Conservation (phyloP, 2,797 vertebrate genomes). For the Cygnus olor region DNA sequence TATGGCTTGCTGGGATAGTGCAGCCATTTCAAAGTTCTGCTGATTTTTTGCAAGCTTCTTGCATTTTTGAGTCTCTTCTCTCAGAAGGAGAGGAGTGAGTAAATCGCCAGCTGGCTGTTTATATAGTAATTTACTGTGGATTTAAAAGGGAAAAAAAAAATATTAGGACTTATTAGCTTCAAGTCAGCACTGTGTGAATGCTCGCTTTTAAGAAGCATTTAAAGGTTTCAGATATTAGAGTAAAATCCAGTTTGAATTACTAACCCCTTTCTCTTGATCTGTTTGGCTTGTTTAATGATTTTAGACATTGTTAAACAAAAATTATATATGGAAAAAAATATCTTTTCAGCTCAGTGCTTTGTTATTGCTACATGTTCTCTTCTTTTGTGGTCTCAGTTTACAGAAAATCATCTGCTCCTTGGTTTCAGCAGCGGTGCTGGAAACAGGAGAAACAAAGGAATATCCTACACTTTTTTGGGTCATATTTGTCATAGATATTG, state of each 20-base stretch:
- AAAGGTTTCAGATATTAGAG: not conserved
- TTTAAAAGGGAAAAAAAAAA: not conserved
- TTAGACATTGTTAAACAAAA: not conserved
- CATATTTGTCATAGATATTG: not conserved
- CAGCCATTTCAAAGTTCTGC: not conserved
- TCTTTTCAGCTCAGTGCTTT: not conserved
- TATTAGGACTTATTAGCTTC: not conserved
- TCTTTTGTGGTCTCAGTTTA: not conserved
- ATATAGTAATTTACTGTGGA: not conserved
- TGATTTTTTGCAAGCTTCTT: not conserved
- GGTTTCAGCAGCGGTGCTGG: not conserved
- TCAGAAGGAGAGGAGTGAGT: not conserved
- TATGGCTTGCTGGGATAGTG: not conserved
- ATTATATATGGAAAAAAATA: not conserved
- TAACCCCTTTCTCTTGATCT: not conserved
- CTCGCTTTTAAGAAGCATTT: not conserved
- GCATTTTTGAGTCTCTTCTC: not conserved
- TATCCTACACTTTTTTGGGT: not conserved
- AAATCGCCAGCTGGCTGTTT: not conserved
- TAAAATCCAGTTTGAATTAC: not conserved
- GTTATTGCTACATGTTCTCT: not conserved
- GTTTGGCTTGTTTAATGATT: not conserved
- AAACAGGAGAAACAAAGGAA: not conserved
- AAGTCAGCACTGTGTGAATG: rapidly evolving
- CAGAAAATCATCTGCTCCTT: not conserved